Conservation (phyloP, 2,888 invertebrate species). For the Dysmachus trigonus region DNA sequence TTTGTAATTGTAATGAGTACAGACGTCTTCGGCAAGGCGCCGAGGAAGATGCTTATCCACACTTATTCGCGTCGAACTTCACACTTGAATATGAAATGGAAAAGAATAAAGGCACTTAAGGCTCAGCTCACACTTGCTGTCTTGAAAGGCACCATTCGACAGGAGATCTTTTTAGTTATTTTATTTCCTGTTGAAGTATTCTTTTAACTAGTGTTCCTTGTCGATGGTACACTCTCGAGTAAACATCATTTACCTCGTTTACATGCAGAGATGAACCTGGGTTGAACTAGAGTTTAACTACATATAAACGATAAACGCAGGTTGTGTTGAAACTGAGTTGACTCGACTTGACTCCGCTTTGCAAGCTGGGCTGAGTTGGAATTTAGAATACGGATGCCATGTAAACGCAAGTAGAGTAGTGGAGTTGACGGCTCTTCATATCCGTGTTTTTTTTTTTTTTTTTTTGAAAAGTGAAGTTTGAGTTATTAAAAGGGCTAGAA, state of each 20-base stretch:
- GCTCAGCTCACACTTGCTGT: neutral
- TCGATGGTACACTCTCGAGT: neutral
- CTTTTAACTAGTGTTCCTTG: neutral
- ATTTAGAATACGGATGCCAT: too few relatives aligned
- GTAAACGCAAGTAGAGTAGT: too few relatives aligned
- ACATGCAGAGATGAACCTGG: neutral
- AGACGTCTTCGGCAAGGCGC: neutral
- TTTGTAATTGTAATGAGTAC: slow-evolving; percentile 1
- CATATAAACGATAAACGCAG: too few relatives aligned
- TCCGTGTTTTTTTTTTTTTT: too few relatives aligned
- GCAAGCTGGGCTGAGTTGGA: too few relatives aligned
- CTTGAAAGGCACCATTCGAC: neutral
- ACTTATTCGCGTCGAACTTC: neutral
- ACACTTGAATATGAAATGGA: neutral
- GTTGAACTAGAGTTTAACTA: too few relatives aligned
- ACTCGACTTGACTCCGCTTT: too few relatives aligned
- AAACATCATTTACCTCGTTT: neutral
- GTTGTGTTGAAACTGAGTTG: too few relatives aligned
- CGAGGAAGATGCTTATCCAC: neutral
- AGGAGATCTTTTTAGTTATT: neutral
- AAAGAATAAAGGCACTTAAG: neutral
- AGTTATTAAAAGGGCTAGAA: too few relatives aligned
- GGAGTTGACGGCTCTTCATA: too few relatives aligned
- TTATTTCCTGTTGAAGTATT: neutral
- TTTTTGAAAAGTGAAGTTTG: too few relatives aligned